phyloP scores from a whole-genome alignment of 2,113 vertebrate genomes.

The Pardalotus punctatus region DNA sequence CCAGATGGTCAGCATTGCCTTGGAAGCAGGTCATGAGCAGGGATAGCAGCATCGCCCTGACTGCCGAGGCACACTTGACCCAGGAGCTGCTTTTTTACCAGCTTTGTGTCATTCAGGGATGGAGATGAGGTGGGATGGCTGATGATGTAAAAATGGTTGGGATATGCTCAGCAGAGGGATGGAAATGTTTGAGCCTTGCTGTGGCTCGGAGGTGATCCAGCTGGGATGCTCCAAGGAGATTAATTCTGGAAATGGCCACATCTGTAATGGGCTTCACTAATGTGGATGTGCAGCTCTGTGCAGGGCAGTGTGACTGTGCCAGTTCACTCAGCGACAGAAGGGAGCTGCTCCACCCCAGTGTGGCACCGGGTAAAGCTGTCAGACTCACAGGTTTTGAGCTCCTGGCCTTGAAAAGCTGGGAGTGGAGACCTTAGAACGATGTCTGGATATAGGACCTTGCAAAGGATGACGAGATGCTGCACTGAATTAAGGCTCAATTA shows the following conservation, averaged over 20 bases:
- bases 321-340: neutral
- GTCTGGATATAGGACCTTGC: neutral
- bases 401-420: neutral
- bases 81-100: neutral
- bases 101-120: neutral
- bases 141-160: neutral
- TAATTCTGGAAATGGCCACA: neutral
- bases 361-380: neutral
- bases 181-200: neutral
- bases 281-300: neutral
- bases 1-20: neutral
- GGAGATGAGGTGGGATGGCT: neutral
- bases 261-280: neutral
- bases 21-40: neutral
- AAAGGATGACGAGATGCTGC: neutral
- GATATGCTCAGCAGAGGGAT: accelerated
- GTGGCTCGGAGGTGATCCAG: neutral
- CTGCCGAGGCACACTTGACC: neutral
- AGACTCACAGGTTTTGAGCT: neutral
- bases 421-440: neutral
- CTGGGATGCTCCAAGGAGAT: neutral
- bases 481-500: neutral
- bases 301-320: neutral
- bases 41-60: neutral
- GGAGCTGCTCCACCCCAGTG: neutral